Conservation (phyloP, 2,797 vertebrate species). For the Mus spretus region DNA sequence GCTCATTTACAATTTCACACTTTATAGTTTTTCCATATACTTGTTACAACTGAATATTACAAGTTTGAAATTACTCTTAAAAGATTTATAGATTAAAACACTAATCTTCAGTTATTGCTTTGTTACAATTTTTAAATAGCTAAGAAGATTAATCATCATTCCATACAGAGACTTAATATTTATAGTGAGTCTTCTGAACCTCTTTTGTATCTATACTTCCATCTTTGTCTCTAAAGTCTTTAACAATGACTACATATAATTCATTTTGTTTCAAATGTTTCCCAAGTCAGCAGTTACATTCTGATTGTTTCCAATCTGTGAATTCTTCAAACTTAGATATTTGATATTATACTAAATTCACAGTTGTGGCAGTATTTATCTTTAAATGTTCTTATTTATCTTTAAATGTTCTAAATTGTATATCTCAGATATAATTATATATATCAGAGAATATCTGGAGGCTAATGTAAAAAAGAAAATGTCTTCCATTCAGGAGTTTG, state of each 20-base stretch:
- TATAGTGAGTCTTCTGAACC: neutral
- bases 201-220: neutral
- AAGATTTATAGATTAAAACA: neutral
- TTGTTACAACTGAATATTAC: neutral
- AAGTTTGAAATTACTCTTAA: neutral
- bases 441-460: no score
- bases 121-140: slow-evolving; percentile 17
- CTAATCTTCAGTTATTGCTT: neutral
- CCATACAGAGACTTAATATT: neutral
- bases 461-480: neutral
- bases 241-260: neutral
- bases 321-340: neutral
- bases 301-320: neutral
- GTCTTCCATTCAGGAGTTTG: neutral
- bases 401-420: neutral
- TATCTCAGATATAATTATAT: no score
- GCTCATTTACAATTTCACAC: neutral
- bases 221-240: neutral
- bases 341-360: neutral
- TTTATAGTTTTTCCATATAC: neutral
- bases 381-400: neutral
- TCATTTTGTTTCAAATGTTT: neutral
- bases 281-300: neutral
- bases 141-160: neutral
- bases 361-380: neutral